A percentile compares a stretch with the other conserved stretches of the same genome.
Conservation (phyloP, 2,113 vertebrate genomes). For the Cardinalis cardinalis region DNA sequence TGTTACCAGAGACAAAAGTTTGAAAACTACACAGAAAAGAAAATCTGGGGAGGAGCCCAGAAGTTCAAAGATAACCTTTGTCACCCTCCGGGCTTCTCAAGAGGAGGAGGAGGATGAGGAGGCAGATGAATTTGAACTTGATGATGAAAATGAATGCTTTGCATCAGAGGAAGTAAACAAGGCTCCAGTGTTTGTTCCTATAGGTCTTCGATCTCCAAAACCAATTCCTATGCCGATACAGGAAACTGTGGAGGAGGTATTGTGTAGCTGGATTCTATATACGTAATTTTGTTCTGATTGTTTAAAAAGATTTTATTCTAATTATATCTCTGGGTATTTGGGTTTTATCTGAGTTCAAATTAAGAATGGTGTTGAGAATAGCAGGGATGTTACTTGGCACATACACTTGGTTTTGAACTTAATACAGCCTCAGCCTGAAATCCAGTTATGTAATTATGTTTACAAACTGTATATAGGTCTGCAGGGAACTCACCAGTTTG, state of each 20-base stretch:
- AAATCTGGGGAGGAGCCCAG: constrained; percentile 56
- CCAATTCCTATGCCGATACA: constrained; percentile 79
- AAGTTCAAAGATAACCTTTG: constrained; percentile 73
- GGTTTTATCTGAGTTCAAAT: rapidly evolving
- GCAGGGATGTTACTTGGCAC: neutral
- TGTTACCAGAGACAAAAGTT: constrained; percentile 48
- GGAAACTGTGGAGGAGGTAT: constrained; percentile 91
- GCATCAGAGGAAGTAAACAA: constrained; percentile 78
- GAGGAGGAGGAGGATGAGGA: constrained; percentile 75
- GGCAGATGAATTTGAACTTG: constrained; percentile 69
- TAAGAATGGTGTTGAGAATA: neutral
- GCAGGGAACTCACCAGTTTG: neutral
- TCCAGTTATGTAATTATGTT: neutral
- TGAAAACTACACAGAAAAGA: constrained; percentile 50
- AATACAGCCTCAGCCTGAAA: neutral
- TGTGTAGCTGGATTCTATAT: neutral
- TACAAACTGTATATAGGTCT: neutral
- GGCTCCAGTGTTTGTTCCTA: constrained; percentile 84
- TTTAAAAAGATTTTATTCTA: neutral
- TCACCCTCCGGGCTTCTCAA: constrained; percentile 83
- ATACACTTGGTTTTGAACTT: neutral
- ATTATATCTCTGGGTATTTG: neutral
- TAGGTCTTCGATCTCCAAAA: constrained; percentile 80
- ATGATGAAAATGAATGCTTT: constrained; percentile 70
- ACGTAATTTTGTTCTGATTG: neutral